A percentile compares a stretch with the other conserved stretches of the same genome.
Evolutionary conservation across 2,113 vertebrate genomes (phyloP).

Genomic region (Siniperca knerii): DNA sequence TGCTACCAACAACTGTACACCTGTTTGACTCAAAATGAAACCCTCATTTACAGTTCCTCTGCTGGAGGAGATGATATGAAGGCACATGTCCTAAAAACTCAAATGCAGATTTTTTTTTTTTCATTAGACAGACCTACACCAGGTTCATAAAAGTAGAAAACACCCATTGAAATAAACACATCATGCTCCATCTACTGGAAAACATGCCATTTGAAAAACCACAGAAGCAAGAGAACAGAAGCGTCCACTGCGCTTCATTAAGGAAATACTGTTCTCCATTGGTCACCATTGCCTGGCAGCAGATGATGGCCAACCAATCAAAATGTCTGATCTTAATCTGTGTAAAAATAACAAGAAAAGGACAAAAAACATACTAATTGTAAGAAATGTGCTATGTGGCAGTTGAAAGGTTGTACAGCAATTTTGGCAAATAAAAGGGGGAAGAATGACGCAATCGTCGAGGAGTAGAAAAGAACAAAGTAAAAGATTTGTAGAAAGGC

Average conservation of each 20-base stretch:
- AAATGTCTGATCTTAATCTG: constrained; percentile 24
- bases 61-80: constrained; percentile 73
- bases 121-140: constrained; percentile 54
- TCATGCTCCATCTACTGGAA: constrained; percentile 62
- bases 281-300: constrained; percentile 14
- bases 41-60: constrained; percentile 70
- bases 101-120: constrained; percentile 45
- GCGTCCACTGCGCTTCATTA: constrained; percentile 12
- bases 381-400: constrained; percentile 67
- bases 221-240: constrained; percentile 21
- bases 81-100: constrained; percentile 74
- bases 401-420: constrained; percentile 59
- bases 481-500: constrained; percentile 75
- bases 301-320: constrained; percentile 30
- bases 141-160: constrained; percentile 71
- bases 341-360: constrained; percentile 27
- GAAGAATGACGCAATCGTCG: constrained; percentile 36
- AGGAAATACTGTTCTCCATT: constrained; percentile 44
- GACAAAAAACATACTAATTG: background rate
- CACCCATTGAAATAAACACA: constrained; percentile 32
- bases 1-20: constrained; percentile 30
- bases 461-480: constrained; percentile 70
- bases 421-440: constrained; percentile 50
- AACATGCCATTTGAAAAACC: constrained; percentile 43
- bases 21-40: constrained; percentile 55